Conservation (phyloP, 2,113 vertebrate genomes). For the Amblyopsis rosae region DNA sequence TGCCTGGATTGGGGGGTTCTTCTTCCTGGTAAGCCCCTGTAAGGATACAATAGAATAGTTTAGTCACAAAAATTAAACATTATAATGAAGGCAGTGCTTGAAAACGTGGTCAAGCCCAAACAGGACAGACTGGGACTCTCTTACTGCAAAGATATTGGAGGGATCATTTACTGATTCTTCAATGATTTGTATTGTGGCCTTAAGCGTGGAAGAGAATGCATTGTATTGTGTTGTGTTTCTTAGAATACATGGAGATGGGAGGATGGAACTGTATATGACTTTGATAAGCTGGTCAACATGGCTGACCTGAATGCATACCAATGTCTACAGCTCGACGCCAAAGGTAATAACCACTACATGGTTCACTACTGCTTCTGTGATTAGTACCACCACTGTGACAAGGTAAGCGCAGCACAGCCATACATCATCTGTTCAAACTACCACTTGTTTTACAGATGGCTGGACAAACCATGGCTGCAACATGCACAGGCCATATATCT, state of each 20-base stretch:
- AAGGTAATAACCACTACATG: constrained; percentile 7
- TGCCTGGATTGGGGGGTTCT: constrained; percentile 36
- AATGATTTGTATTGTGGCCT: background rate
- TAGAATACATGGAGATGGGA: constrained; percentile 31
- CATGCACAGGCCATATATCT: background rate
- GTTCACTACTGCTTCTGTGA: background rate
- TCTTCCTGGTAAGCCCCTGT: constrained; percentile 25
- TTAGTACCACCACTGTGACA: background rate
- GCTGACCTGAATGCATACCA: background rate
- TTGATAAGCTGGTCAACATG: background rate
- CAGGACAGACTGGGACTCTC: background rate
- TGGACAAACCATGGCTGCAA: constrained; percentile 14
- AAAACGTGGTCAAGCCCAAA: background rate
- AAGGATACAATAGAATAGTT: background rate
- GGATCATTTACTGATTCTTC: background rate
- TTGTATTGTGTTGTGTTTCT: background rate
- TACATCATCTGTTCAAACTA: background rate
- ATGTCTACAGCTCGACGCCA: constrained; percentile 25
- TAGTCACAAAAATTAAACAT: background rate
- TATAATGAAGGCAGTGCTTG: background rate
- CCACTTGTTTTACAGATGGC: background rate
- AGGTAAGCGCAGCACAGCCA: background rate
- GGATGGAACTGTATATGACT: constrained; percentile 25
- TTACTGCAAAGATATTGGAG: background rate
- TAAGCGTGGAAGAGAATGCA: background rate